These are phyloP conservation scores for Cynodonichthys magdalenae DNA, from an alignment of 2,797 vertebrate species.

Conservation along the genomic window DNA sequence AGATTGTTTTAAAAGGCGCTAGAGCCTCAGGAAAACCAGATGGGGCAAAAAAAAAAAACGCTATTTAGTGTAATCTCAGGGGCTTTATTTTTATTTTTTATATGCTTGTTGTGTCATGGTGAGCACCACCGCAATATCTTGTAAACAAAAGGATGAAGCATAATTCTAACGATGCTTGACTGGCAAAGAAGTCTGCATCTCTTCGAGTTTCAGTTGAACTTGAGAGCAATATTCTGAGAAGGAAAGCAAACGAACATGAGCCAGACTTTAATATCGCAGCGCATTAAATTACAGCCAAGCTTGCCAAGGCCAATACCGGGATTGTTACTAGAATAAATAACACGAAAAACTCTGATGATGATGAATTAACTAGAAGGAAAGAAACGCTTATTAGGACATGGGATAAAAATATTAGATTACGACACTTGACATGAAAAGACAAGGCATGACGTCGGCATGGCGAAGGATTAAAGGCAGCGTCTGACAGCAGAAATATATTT, in stretches of 20 bases:
- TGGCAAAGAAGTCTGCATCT: conserved; percentile 23
- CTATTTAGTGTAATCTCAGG: conserved; percentile 52
- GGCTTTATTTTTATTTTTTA: conserved; percentile 2
- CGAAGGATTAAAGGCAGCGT: conserved; percentile 52
- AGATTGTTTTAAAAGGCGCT: conserved; percentile 72
- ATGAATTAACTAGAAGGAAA: conserved; percentile 57
- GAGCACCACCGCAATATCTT: conserved; percentile 32
- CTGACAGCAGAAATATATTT: conserved; percentile 63
- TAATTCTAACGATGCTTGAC: conserved; percentile 16
- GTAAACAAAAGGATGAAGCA: conserved; percentile 51
- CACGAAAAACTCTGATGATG: conserved; percentile 45
- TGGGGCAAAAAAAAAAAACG: conserved; percentile 56
- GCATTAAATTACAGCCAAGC: conserved; percentile 49
- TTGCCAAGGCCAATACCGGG: conserved; percentile 58
- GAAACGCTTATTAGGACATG: conserved; percentile 34
- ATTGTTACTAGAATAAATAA: conserved; percentile 60
- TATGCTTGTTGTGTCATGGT: conserved; percentile 41
- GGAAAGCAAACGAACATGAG: conserved; percentile 31
- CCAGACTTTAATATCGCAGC: conserved; percentile 39
- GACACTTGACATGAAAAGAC: conserved; percentile 43
- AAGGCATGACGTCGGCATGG: conserved; percentile 35
- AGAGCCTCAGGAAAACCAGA: conserved; percentile 72
- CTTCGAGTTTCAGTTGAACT: conserved; percentile 44
- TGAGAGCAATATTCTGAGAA: conserved; percentile 54
- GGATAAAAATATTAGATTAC: conserved; percentile 54